phyloP scores from a whole-genome alignment of 1,140 invertebrate species.

The Choristoneura fumiferana region DNA sequence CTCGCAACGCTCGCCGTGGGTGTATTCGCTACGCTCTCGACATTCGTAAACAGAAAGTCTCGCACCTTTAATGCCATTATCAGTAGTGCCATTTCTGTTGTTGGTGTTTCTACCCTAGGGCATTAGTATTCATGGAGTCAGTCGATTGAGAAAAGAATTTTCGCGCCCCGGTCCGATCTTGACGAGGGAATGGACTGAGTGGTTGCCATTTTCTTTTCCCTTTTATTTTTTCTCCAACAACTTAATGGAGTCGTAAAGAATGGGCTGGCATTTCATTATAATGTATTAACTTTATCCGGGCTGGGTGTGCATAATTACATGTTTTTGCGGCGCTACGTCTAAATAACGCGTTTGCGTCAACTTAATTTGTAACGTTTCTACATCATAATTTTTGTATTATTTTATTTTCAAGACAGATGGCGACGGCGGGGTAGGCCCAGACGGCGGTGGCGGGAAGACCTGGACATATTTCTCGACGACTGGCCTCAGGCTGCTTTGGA shows the following conservation, averaged over 20 bases:
- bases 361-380: constrained; percentile 27
- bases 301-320: constrained; percentile 27
- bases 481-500: too few species aligned
- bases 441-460: too few species aligned
- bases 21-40: not conserved
- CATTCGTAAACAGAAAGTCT: constrained; percentile 13
- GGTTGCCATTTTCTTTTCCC: constrained; percentile 61
- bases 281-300: constrained; percentile 43
- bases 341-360: constrained; percentile 29
- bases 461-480: too few species aligned
- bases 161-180: constrained; percentile 52
- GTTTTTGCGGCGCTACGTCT: constrained; percentile 19
- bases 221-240: constrained; percentile 63
- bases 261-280: constrained; percentile 48
- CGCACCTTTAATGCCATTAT: constrained; percentile 38
- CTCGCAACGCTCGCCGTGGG: not conserved
- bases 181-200: constrained; percentile 57
- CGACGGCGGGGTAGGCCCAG: too few species aligned
- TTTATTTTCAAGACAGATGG: too few species aligned
- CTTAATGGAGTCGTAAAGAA: constrained; percentile 63
- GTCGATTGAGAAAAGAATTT: constrained; percentile 73
- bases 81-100: constrained; percentile 50
- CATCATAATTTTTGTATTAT: not conserved
- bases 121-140: constrained; percentile 75
- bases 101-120: constrained; percentile 46